Evolutionary conservation across 2,113 vertebrate genomes (phyloP).

Genomic region (Otis tarda): DNA sequence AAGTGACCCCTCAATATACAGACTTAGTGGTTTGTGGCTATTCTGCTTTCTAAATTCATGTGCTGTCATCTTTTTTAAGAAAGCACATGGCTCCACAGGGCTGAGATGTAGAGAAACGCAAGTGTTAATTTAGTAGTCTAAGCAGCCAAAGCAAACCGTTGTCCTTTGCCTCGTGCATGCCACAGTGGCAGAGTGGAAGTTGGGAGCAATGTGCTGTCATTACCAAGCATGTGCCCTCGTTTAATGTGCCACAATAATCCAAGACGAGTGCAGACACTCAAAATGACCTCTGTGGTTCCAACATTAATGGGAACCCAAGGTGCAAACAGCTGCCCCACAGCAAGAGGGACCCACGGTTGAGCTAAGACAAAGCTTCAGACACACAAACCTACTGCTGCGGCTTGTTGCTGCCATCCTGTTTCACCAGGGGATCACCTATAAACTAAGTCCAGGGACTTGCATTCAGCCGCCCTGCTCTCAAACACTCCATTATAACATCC

Average conservation of each 20-base stretch:
- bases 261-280: fast-evolving
- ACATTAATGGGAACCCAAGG: fast-evolving
- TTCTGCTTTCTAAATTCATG: background rate
- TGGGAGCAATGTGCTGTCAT: background rate
- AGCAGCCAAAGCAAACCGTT: background rate
- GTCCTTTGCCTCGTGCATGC: background rate
- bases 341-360: background rate
- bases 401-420: background rate
- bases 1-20: background rate
- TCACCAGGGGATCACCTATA: fast-evolving
- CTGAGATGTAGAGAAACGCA: background rate
- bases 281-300: background rate
- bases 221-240: fast-evolving
- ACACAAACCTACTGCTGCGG: background rate
- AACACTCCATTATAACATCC: background rate
- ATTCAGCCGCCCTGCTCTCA: background rate
- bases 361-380: background rate
- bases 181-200: fast-evolving
- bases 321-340: background rate
- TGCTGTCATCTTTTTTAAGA: background rate
- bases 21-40: background rate
- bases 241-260: fast-evolving
- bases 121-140: background rate
- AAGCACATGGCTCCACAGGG: background rate
- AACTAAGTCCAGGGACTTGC: background rate